A percentile compares a stretch with the other conserved stretches of the same genome.
These are phyloP conservation scores for Eledone cirrhosa DNA, from an alignment of 2,888 invertebrate species.

Conservation along the genomic window DNA sequence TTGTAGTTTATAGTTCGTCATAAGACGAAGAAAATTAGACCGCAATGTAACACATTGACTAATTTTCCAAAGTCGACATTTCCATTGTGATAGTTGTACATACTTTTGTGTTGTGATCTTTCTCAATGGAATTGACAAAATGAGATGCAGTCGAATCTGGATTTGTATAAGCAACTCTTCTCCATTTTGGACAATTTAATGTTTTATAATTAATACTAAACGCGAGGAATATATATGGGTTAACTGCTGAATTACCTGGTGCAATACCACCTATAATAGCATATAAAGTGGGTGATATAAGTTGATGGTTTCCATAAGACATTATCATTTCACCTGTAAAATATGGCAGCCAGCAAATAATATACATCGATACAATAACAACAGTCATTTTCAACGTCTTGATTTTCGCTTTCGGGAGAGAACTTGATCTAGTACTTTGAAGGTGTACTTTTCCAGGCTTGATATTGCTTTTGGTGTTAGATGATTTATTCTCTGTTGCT, in stretches of 20 bases:
- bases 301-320: constrained; percentile 57
- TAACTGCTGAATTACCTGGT: constrained; percentile 62
- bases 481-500: constrained; percentile 50
- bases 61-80: constrained; percentile 17
- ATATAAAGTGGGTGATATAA: constrained; percentile 45
- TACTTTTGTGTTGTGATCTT: not conserved
- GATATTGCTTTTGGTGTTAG: constrained; percentile 44
- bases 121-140: not conserved
- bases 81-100: constrained; percentile 10
- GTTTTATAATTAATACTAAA: constrained; percentile 55
- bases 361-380: constrained; percentile 63
- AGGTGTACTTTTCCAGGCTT: constrained; percentile 61
- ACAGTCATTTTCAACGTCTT: constrained; percentile 67
- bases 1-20: too few relatives aligned
- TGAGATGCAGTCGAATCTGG: not conserved
- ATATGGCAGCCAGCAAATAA: constrained; percentile 63
- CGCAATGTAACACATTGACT: too few relatives aligned
- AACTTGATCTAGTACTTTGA: constrained; percentile 59
- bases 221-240: constrained; percentile 63
- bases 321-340: constrained; percentile 64
- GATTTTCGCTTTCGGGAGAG: constrained; percentile 64
- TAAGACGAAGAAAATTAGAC: too few relatives aligned
- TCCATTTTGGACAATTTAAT: not conserved
- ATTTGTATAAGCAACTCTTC: constrained; percentile 4
- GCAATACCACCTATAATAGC: constrained; percentile 62